Percentiles rank a stretch among this genome's conserved stretches.
Conservation (phyloP, 1,140 invertebrate genomes). For the Euschistus heros region DNA sequence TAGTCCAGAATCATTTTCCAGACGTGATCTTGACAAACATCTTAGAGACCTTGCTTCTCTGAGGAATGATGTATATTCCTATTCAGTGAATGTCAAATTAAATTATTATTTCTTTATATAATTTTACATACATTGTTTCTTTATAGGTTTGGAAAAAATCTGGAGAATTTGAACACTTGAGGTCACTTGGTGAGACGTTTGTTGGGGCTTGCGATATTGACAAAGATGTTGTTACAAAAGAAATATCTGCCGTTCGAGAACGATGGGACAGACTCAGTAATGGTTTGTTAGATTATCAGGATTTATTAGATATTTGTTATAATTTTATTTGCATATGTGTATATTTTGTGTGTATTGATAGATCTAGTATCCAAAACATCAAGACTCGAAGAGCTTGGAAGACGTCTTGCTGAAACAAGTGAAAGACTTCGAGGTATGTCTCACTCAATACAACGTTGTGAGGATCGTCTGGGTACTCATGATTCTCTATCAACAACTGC, state of each 20-base stretch:
- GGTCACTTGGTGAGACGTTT: slow-evolving; percentile 74
- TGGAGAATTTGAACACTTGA: slow-evolving; percentile 83
- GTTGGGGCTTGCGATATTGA: slow-evolving; percentile 76
- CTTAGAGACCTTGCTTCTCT: slow-evolving; percentile 80
- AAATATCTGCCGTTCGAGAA: slow-evolving; percentile 59
- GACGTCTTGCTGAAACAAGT: slow-evolving; percentile 71
- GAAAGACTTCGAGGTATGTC: slow-evolving; percentile 74
- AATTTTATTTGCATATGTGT: background rate
- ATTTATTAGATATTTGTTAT: background rate
- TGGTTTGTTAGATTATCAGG: slow-evolving; percentile 38
- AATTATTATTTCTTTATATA: too few species aligned
- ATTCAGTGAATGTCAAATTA: too few species aligned
- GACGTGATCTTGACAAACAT: slow-evolving; percentile 78
- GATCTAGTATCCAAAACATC: slow-evolving; percentile 51
- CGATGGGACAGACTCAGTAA: slow-evolving; percentile 86
- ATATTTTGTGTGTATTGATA: background rate
- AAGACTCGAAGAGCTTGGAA: slow-evolving; percentile 71
- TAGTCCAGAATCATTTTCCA: slow-evolving; percentile 68
- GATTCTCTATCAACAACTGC: slow-evolving; percentile 48
- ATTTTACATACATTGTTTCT: background rate
- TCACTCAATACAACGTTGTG: slow-evolving; percentile 70
- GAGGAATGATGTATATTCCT: slow-evolving; percentile 65
- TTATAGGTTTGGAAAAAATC: slow-evolving; percentile 60
- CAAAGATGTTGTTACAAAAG: slow-evolving; percentile 75
- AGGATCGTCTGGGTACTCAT: slow-evolving; percentile 74